Conservation (phyloP, 2,888 invertebrate species). For the Pyrochroa serraticornis region DNA sequence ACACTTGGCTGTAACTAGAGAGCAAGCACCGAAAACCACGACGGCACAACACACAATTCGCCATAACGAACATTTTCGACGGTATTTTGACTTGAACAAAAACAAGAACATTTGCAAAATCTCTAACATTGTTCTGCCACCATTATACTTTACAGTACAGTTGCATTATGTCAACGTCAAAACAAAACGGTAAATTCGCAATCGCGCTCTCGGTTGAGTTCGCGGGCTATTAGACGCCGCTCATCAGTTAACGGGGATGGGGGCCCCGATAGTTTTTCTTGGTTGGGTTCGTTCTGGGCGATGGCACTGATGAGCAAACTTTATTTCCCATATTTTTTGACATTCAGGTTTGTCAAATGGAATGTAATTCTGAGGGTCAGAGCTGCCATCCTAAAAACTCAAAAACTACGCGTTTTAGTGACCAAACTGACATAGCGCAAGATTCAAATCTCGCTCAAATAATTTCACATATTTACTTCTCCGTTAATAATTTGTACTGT, state of each 20-base stretch:
- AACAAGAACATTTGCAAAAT: conserved; percentile 85
- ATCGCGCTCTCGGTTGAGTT: not conserved
- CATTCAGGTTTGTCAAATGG: conserved; percentile 38
- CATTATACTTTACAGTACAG: conserved; percentile 38
- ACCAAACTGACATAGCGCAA: no score
- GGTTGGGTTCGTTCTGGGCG: not conserved
- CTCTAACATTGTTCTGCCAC: conserved; percentile 74
- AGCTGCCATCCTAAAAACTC: conserved; percentile 1
- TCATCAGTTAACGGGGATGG: conserved; percentile 3
- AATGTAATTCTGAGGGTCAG: conserved; percentile 29
- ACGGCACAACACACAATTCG: conserved; percentile 50
- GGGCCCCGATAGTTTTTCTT: not conserved
- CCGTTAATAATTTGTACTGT: no score
- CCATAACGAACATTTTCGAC: conserved; percentile 70
- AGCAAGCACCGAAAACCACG: conserved; percentile 52
- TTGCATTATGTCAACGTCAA: conserved; percentile 37
- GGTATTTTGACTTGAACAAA: conserved; percentile 83
- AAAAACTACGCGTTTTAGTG: not conserved
- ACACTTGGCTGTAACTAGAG: conserved; percentile 51
- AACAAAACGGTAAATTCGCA: conserved; percentile 38
- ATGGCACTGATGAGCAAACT: conserved; percentile 15
- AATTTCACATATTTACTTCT: no score
- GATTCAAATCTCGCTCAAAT: no score
- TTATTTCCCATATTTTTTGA: conserved; percentile 41
- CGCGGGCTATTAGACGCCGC: not conserved